Conservation (phyloP, 2,797 vertebrate genomes). For the Crenuchus spilurus region DNA sequence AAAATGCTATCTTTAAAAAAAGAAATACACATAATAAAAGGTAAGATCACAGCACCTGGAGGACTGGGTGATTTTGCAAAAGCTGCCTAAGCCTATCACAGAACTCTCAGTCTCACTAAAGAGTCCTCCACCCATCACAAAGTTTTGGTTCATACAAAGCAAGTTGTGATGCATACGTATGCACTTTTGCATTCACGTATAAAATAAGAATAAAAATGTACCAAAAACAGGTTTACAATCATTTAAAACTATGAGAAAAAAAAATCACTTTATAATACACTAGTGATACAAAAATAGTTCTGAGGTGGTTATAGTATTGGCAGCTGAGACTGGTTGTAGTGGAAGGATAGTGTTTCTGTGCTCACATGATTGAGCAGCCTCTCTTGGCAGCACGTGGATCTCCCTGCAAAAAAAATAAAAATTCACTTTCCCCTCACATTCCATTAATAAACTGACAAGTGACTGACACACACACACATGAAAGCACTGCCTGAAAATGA, state of each 20-base stretch:
- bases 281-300: conserved; percentile 85
- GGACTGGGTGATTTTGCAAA: conserved; percentile 41
- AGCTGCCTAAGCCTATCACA: conserved; percentile 47
- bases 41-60: conserved; percentile 62
- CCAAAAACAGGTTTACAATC: conserved; percentile 50
- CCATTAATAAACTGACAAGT: not conserved
- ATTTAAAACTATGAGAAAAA: conserved; percentile 59
- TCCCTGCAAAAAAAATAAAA: conserved; percentile 70
- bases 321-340: conserved; percentile 65
- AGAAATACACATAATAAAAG: conserved; percentile 38
- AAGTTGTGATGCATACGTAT: conserved; percentile 15
- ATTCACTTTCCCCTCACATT: not conserved
- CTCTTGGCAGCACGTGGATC: conserved; percentile 65
- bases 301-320: conserved; percentile 76
- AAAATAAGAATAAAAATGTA: conserved; percentile 41
- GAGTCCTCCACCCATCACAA: conserved; percentile 36
- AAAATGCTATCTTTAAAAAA: conserved; percentile 54
- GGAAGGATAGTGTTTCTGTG: conserved; percentile 53
- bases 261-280: conserved; percentile 57
- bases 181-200: conserved; percentile 46
- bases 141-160: conserved; percentile 55
- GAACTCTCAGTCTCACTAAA: conserved; percentile 36
- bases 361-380: conserved; percentile 87
- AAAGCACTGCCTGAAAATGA: too few relatives aligned
- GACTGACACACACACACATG: too few relatives aligned